A percentile compares a stretch with the other conserved stretches of the same genome.
These are phyloP conservation scores for Aporophyla nigra DNA, from an alignment of 2,888 invertebrate genomes.

Conservation along the genomic window DNA sequence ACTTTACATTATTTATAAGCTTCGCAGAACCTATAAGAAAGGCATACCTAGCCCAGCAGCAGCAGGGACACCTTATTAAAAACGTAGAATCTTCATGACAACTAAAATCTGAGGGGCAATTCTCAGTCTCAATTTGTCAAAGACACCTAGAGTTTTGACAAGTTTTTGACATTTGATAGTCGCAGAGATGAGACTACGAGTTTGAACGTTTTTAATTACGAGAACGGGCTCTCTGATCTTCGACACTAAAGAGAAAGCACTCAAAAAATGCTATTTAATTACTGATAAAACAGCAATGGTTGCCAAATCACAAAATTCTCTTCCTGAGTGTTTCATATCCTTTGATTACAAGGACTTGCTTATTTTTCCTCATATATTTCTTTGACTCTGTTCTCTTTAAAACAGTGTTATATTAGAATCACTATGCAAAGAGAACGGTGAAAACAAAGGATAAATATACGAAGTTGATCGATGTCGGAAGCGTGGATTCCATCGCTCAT, in stretches of 20 bases:
- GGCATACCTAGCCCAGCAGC: background rate
- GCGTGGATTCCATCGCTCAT: constrained; percentile 86
- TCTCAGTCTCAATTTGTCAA: too few relatives aligned
- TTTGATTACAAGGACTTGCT: background rate
- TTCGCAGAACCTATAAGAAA: constrained; percentile 24
- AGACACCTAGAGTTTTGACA: too few relatives aligned
- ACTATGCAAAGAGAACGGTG: constrained; percentile 65
- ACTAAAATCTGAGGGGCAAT: background rate
- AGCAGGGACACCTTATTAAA: constrained; percentile 13
- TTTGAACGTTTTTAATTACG: too few relatives aligned
- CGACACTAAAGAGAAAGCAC: too few relatives aligned
- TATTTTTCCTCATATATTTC: background rate
- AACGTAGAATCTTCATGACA: constrained; percentile 4
- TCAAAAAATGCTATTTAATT: too few relatives aligned
- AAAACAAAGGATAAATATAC: constrained; percentile 79
- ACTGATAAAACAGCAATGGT: background rate
- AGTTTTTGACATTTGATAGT: too few relatives aligned
- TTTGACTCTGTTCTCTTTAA: background rate
- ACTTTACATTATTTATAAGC: constrained; percentile 24
- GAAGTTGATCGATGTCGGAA: constrained; percentile 85
- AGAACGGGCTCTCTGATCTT: too few relatives aligned
- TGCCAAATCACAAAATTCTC: background rate
- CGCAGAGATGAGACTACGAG: too few relatives aligned
- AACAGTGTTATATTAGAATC: constrained; percentile 24
- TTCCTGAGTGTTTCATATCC: background rate